Conservation (phyloP, 2,888 invertebrate genomes). For the Chloromyia formosa region DNA sequence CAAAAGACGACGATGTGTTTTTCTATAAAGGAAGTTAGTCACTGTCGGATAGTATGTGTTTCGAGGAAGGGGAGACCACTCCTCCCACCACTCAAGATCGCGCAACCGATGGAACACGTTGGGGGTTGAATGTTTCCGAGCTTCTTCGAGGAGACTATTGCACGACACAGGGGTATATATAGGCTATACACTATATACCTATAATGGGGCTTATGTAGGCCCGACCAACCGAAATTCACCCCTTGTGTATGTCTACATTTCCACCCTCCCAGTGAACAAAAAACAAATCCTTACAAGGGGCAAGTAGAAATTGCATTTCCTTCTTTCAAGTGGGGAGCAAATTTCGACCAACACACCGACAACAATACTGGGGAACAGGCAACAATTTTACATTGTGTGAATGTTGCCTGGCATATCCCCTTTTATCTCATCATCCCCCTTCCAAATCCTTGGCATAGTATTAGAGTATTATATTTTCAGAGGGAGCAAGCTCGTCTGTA, state of each 20-base stretch:
- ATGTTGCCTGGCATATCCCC: not conserved
- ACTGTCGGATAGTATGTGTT: not conserved
- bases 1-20: not conserved
- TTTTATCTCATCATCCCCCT: not conserved
- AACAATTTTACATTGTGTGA: too few species aligned
- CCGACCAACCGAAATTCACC: too few species aligned
- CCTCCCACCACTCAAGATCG: slow-evolving; percentile 34
- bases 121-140: not conserved
- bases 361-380: too few species aligned
- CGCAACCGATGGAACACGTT: not conserved
- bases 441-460: slow-evolving; percentile 3
- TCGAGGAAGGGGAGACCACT: slow-evolving; percentile 28
- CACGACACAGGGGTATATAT: not conserved
- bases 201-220: too few species aligned
- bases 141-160: not conserved
- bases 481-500: slow-evolving; percentile 11
- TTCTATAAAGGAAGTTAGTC: not conserved
- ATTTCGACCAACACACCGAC: not conserved
- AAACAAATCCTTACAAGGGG: not conserved
- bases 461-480: not conserved
- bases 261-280: not conserved
- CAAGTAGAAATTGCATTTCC: slow-evolving; percentile 33
- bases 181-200: too few species aligned
- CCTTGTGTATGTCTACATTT: not conserved
- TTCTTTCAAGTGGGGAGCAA: slow-evolving; percentile 13